These are phyloP conservation scores for Hesperia comma DNA, from an alignment of 2,888 invertebrate species.

Conservation along the genomic window DNA sequence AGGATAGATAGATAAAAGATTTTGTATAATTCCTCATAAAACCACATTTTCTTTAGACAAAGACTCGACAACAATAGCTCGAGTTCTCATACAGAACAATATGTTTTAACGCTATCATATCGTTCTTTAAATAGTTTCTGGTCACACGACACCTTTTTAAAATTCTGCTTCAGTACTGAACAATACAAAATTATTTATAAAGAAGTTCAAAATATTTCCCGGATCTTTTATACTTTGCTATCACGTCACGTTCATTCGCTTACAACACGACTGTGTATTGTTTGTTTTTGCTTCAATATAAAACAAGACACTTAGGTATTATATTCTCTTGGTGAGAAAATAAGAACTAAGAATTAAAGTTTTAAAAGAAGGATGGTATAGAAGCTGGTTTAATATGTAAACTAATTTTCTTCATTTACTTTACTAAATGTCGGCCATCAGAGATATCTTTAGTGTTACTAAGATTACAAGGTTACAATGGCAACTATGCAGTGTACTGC, in stretches of 20 bases:
- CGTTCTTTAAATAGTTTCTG: neutral
- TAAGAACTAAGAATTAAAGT: neutral
- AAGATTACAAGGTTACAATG: no score
- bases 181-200: constrained; percentile 11
- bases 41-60: no score
- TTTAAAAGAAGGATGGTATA: neutral
- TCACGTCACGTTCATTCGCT: constrained; percentile 24
- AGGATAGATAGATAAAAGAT: no score
- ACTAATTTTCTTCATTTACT: no score
- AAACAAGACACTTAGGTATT: constrained; percentile 10
- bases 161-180: constrained; percentile 4
- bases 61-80: neutral
- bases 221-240: constrained; percentile 27
- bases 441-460: no score
- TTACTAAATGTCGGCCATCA: no score
- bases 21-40: no score
- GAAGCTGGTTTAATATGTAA: no score
- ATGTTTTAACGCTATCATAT: neutral
- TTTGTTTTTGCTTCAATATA: constrained; percentile 23
- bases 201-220: constrained; percentile 24
- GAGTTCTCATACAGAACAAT: neutral
- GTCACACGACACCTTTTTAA: neutral
- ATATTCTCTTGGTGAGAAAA: constrained; percentile 3
- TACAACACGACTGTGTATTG: constrained; percentile 22
- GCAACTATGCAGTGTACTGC: no score